phyloP scores from a whole-genome alignment of 2,888 invertebrate genomes.

The Cosmopolites sordidus region DNA sequence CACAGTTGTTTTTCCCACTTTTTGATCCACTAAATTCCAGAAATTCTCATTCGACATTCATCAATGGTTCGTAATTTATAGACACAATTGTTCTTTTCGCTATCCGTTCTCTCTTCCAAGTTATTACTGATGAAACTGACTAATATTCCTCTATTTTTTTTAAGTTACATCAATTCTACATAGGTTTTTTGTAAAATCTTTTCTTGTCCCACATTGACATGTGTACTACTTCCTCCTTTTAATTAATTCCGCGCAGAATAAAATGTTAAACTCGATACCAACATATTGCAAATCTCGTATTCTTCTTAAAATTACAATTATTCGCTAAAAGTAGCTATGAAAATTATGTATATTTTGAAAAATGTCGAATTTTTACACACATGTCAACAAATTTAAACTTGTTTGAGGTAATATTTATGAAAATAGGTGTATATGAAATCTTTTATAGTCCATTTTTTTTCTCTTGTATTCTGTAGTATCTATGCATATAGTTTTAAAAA shows the following conservation, averaged over 20 bases:
- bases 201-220: constrained; percentile 5
- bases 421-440: too few species aligned
- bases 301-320: constrained; percentile 1
- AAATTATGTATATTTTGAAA: too few species aligned
- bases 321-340: too few species aligned
- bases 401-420: too few species aligned
- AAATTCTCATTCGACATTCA: too few species aligned
- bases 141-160: constrained; percentile 10
- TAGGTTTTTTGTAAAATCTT: background rate
- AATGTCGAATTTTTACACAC: too few species aligned
- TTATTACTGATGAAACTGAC: constrained; percentile 4
- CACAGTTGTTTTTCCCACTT: too few species aligned
- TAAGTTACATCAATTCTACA: constrained; percentile 5
- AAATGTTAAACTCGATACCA: constrained; percentile 2
- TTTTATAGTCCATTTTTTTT: too few species aligned
- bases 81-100: background rate
- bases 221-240: constrained; percentile 9
- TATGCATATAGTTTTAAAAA: too few species aligned
- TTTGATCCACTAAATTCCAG: too few species aligned
- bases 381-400: too few species aligned
- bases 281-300: constrained; percentile 8
- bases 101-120: background rate
- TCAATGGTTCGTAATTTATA: background rate
- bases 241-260: constrained; percentile 11
- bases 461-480: too few species aligned